phyloP scores from a whole-genome alignment of 2,888 invertebrate genomes.

The Theristus sp. region DNA sequence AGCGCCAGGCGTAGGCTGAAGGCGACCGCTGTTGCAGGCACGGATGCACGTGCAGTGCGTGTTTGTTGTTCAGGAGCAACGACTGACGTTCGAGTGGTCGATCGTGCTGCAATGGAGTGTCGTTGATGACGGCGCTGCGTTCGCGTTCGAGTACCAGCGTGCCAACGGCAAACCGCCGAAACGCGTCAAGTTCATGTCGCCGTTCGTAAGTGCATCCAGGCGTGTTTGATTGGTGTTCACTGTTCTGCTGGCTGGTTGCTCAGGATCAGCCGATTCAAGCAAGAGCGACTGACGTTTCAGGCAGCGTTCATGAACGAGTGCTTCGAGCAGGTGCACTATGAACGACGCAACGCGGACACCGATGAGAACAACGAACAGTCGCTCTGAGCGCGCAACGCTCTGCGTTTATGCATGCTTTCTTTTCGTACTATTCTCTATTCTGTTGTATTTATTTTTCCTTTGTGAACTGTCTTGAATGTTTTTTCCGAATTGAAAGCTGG shows the following conservation, averaged over 20 bases:
- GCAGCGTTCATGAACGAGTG: constrained; percentile 76
- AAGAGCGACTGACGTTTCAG: constrained; percentile 41
- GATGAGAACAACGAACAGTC: no score
- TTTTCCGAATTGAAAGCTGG: background rate
- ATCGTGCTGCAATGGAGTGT: constrained; percentile 46
- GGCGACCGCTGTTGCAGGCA: no score
- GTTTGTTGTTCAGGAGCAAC: background rate
- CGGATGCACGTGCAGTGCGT: background rate
- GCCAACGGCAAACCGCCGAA: constrained; percentile 53
- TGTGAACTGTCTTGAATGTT: no score
- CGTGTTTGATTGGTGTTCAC: background rate
- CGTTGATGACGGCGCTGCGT: constrained; percentile 77
- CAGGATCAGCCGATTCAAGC: background rate
- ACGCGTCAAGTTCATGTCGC: constrained; percentile 67
- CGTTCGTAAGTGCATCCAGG: constrained; percentile 50
- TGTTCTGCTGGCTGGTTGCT: no score
- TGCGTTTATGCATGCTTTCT: no score
- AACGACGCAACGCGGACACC: no score
- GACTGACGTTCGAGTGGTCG: background rate
- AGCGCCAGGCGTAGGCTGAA: no score
- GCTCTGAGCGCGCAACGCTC: no score
- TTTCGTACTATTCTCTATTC: no score
- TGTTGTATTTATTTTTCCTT: no score
- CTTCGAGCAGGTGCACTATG: constrained; percentile 83
- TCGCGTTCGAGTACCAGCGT: constrained; percentile 65